Evolutionary conservation across 23 tunicate genomes (phyloP), one percentile per base, ranked within the genome.

Genomic region (Styela plicata): DNA sequence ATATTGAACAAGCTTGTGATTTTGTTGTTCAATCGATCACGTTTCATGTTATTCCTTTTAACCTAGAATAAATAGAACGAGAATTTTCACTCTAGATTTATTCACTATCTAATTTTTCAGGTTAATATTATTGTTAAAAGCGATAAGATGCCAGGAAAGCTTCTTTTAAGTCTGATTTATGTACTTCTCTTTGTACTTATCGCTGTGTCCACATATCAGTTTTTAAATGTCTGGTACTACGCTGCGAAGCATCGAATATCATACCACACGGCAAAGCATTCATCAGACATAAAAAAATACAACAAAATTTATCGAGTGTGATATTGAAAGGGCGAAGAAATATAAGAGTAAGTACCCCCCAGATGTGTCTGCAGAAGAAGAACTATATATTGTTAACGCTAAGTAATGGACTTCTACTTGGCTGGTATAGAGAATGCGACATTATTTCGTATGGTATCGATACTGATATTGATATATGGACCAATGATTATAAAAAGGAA

Each of bases 341-440:
- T 85, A 53, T 69, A 81, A 73, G 36, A 31, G 52, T 22, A 17
- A 67, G 27, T 82, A 69, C 80, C 70, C 70, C 1, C 21, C 28
- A n/a, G 33, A 37, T 35, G 28, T 65, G 16, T 52, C 67, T 2
- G 30, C 28, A 24, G 63, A 80, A 10, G 83, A 85, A 52, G 57
- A 69, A 66, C 30, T 52, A 24, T 89, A 83, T 63, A 36, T 33
- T 35, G 35, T 2, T 29, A 63, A 69, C 3, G 85, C 85, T 0
- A 83, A 53, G 87, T 70, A 65, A 87, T 69, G 87, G 85, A 25
- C 86, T 90, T 0, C 36, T 76, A 2, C 74, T 86, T 23, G 97
- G 90, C 5, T 91, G 87, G 87, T 86, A 62, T 82, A 84, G 97
- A 7, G 83, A 91, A 69, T 91, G 97, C 82, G 87, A 83, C 52